Evolutionary conservation across 2,797 vertebrate genomes (phyloP).

Genomic region (Mus spretus): DNA sequence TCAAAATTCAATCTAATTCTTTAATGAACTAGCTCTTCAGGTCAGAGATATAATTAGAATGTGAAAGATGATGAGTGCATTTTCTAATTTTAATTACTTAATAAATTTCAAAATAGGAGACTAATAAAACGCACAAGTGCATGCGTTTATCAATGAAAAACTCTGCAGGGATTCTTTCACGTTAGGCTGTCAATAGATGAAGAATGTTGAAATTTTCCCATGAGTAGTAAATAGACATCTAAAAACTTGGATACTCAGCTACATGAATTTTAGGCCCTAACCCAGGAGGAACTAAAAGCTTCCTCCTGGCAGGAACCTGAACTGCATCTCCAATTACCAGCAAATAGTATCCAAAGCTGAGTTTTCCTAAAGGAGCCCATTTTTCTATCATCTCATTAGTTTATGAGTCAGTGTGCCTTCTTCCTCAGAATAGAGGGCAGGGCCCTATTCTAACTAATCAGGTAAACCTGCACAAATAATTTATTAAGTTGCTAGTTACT

Average conservation of each 20-base stretch:
- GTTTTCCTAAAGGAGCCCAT: conserved; percentile 60
- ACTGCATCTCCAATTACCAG: conserved; percentile 72
- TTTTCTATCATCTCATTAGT: neutral
- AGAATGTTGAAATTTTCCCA: conserved; percentile 77
- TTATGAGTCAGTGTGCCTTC: neutral
- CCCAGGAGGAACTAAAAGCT: conserved; percentile 82
- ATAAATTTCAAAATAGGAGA: conserved; percentile 84
- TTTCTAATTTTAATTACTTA: conserved; percentile 85
- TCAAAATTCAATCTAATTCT: conserved; percentile 58
- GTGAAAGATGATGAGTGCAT: conserved; percentile 44
- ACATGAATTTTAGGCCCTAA: conserved; percentile 80
- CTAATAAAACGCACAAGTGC: conserved; percentile 86
- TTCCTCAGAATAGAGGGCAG: neutral
- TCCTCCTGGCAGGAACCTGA: conserved; percentile 77
- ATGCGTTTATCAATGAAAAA: conserved; percentile 84
- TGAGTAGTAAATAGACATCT: conserved; percentile 77
- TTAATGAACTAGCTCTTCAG: conserved; percentile 73
- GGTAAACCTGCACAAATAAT: neutral
- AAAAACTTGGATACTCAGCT: conserved; percentile 75
- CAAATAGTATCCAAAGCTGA: conserved; percentile 70
- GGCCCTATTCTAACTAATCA: too few species aligned
- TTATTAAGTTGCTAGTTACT: neutral
- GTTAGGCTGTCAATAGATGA: conserved; percentile 82
- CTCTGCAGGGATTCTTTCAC: conserved; percentile 71
- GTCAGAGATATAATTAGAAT: conserved; percentile 68